phyloP scores from a whole-genome alignment of 2,797 vertebrate genomes.

The Cetoscarus ocellatus region DNA sequence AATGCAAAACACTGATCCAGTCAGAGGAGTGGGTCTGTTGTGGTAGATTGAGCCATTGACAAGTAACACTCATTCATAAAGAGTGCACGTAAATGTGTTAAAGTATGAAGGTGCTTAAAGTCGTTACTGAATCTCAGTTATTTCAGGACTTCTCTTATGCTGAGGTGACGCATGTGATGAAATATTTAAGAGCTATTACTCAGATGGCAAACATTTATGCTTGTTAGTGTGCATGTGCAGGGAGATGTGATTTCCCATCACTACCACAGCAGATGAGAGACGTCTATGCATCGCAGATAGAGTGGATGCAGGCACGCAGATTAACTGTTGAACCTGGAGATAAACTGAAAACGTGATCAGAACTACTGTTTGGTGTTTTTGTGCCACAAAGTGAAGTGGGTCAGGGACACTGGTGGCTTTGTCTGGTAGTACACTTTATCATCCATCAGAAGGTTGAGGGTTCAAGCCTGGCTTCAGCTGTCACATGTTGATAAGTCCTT shows the following conservation, averaged over 20 bases:
- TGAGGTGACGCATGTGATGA: slow-evolving; percentile 2
- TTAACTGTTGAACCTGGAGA: background rate
- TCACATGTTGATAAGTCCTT: too few relatives aligned
- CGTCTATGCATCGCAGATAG: background rate
- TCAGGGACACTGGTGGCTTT: too few relatives aligned
- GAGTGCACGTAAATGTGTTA: slow-evolving; percentile 8
- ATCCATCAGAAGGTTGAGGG: too few relatives aligned
- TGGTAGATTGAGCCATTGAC: slow-evolving; percentile 40
- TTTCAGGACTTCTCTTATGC: slow-evolving; percentile 26
- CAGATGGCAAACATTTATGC: slow-evolving; percentile 16
- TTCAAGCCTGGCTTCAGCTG: too few relatives aligned
- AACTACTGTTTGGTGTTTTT: too few relatives aligned
- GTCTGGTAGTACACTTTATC: too few relatives aligned
- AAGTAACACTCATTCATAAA: slow-evolving; percentile 47
- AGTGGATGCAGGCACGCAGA: slow-evolving; percentile 4
- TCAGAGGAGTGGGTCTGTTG: slow-evolving; percentile 26
- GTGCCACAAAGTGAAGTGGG: too few relatives aligned
- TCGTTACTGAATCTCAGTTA: slow-evolving; percentile 22
- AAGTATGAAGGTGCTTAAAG: slow-evolving; percentile 29
- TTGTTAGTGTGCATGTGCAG: background rate
- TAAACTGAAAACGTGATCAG: too few relatives aligned
- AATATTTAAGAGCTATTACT: slow-evolving; percentile 12
- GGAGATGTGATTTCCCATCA: background rate
- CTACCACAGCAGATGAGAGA: background rate
- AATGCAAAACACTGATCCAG: slow-evolving; percentile 41